Evolutionary conservation across 2,113 vertebrate species (phyloP).

Genomic region (Paradisaea rubra): DNA sequence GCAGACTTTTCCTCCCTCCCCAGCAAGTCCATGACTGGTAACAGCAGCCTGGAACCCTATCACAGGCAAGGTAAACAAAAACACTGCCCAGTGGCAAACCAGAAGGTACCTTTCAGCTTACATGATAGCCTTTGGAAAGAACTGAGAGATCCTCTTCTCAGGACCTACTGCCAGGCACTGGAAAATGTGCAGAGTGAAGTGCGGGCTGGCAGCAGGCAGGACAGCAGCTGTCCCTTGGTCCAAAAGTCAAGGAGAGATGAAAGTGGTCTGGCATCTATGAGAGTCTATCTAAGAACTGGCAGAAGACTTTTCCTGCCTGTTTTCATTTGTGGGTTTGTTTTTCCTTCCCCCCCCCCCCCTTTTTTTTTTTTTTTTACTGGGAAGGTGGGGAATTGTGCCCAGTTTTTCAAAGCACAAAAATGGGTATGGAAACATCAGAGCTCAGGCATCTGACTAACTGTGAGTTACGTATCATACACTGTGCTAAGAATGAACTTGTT

Average conservation of each 20-base stretch:
- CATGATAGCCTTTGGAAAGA: neutral
- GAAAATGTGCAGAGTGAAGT: neutral
- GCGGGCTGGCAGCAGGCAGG: neutral
- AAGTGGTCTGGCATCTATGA: neutral
- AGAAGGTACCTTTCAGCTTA: neutral
- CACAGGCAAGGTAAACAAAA: neutral
- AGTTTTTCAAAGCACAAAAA: neutral
- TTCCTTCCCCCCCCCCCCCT: rapidly evolving
- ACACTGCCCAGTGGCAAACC: neutral
- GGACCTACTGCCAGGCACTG: neutral
- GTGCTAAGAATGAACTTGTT: neutral
- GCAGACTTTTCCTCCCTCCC: neutral
- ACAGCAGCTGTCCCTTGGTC: neutral
- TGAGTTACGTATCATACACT: neutral
- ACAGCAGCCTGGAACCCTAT: neutral
- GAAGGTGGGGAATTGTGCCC: neutral
- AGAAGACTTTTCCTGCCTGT: neutral
- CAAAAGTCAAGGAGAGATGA: neutral
- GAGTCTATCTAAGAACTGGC: neutral
- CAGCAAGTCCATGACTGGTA: neutral
- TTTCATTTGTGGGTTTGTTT: neutral
- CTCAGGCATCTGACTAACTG: neutral
- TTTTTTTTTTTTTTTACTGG: neutral
- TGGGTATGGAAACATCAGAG: rapidly evolving
- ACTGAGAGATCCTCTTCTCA: neutral